Conservation (phyloP, 2,888 invertebrate species). For the Drosophila monieri region DNA sequence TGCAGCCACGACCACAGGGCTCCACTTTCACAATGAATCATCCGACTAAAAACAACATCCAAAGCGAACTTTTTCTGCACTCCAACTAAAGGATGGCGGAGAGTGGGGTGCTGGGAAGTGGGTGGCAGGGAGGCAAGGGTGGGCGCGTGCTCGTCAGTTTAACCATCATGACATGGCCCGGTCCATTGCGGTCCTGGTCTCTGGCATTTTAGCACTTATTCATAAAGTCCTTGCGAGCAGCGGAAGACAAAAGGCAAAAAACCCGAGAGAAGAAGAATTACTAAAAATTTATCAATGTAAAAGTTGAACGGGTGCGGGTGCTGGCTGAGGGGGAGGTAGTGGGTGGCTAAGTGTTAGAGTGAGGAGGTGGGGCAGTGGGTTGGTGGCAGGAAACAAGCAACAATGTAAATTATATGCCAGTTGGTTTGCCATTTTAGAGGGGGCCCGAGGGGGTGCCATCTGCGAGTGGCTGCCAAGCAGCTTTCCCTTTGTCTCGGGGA, state of each 20-base stretch:
- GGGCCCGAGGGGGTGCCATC: not conserved
- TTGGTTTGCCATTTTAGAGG: constrained; percentile 49
- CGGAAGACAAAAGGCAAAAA: constrained; percentile 63
- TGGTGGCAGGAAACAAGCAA: constrained; percentile 64
- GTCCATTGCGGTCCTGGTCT: constrained; percentile 82
- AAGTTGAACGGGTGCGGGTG: constrained; percentile 50
- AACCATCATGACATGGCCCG: constrained; percentile 83
- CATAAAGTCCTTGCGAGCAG: constrained; percentile 71
- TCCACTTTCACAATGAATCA: constrained; percentile 76
- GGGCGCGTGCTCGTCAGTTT: constrained; percentile 81
- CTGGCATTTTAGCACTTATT: constrained; percentile 81
- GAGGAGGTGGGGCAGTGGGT: constrained; percentile 40
- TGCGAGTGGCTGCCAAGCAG: constrained; percentile 15
- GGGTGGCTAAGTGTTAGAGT: constrained; percentile 3
- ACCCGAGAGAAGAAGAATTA: constrained; percentile 66
- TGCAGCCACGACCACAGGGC: constrained; percentile 43
- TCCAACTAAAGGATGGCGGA: constrained; percentile 9
- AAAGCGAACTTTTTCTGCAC: constrained; percentile 32
- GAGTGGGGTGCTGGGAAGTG: not conserved
- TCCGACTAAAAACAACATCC: constrained; percentile 58
- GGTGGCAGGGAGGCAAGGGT: constrained; percentile 8
- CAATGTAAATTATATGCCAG: constrained; percentile 78
- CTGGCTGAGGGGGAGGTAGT: not conserved
- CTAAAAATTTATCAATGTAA: constrained; percentile 77
- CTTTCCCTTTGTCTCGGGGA: constrained; percentile 45